A percentile compares a stretch with the other conserved stretches of the same genome.
Conservation (phyloP, 2,797 vertebrate genomes). For the Sphenodon punctatus region DNA sequence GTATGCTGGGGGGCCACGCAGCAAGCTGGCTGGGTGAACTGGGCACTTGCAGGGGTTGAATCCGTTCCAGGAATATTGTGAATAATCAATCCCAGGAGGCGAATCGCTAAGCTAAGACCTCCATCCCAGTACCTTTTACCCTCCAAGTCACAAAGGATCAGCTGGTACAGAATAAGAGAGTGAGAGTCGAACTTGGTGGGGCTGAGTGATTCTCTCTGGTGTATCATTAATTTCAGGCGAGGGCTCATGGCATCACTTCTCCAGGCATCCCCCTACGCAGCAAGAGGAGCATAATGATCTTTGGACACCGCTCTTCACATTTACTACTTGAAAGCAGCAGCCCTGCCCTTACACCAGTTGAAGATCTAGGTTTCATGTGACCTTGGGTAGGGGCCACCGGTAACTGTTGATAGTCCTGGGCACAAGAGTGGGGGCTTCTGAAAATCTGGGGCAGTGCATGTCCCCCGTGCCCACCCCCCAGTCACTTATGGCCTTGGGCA, state of each 20-base stretch:
- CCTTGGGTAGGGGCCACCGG: too few species aligned
- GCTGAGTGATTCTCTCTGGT: neutral
- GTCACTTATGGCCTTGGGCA: too few species aligned
- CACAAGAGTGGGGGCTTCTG: too few species aligned
- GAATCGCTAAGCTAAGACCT: neutral
- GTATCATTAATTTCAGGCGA: neutral
- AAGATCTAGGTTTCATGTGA: too few species aligned
- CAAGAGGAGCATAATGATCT: neutral
- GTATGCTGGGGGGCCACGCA: slow-evolving; percentile 1
- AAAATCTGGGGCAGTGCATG: too few species aligned
- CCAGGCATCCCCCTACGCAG: neutral
- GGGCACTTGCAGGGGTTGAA: slow-evolving; percentile 45
- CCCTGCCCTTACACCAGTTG: neutral
- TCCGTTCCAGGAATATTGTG: slow-evolving; percentile 6
- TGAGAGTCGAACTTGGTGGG: neutral
- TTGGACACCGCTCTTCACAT: neutral
- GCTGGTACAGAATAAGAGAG: neutral
- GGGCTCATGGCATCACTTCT: neutral
- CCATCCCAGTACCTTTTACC: slow-evolving; percentile 27
- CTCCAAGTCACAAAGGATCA: neutral
- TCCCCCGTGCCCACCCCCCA: too few species aligned
- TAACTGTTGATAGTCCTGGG: too few species aligned
- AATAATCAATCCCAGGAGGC: slow-evolving; percentile 42
- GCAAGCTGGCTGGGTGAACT: neutral
- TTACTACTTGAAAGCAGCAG: neutral